Conservation (phyloP, 2,888 invertebrate genomes). For the Antheraea assamensis region DNA sequence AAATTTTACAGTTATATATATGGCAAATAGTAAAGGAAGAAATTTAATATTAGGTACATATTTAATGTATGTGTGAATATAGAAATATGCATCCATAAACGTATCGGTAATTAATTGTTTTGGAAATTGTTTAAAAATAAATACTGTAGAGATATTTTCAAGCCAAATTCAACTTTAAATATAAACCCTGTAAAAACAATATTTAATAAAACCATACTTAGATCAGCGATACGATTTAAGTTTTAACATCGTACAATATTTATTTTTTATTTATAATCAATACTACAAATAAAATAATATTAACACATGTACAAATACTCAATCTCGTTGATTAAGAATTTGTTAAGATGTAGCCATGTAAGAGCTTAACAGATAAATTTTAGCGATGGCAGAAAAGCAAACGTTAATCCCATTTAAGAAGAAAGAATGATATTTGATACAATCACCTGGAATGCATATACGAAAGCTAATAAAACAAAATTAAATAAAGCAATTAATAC, state of each 20-base stretch:
- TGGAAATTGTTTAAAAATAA: no score
- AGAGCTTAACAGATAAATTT: not conserved
- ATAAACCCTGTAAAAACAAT: no score
- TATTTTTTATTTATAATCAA: no score
- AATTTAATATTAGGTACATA: no score
- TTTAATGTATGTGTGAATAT: no score
- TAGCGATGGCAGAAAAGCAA: not conserved
- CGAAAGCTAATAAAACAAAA: not conserved
- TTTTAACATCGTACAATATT: not conserved
- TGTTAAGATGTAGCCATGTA: not conserved
- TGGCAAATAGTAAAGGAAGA: not conserved
- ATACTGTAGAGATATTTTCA: no score
- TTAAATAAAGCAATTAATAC: not conserved
- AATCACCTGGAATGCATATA: not conserved
- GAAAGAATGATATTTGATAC: not conserved
- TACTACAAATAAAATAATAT: no score
- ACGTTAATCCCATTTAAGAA: not conserved
- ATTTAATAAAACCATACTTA: no score
- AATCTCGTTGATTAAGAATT: not conserved
- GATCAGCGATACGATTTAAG: no score
- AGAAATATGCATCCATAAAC: no score
- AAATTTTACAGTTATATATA: not conserved
- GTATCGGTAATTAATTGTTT: no score
- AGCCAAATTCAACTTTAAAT: no score
- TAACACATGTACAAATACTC: not conserved